A percentile compares a stretch with the other conserved stretches of the same genome.
Conservation (phyloP, 2,797 vertebrate species). For the Chaetodon trifasciatus region DNA sequence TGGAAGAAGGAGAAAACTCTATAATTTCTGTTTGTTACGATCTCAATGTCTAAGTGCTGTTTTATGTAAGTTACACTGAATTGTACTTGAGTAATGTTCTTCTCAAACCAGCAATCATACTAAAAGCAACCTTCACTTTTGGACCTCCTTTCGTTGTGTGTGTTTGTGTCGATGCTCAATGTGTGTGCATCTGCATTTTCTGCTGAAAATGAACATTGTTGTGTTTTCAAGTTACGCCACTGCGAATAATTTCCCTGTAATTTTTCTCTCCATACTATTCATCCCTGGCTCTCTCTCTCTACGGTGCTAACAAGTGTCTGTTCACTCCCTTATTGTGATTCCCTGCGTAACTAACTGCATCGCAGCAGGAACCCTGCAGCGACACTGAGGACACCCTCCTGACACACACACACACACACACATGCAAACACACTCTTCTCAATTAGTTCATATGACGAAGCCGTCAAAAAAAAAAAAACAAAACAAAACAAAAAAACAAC, state of each 20-base stretch:
- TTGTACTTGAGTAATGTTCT: neutral
- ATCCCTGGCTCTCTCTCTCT: neutral
- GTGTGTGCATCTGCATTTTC: conserved; percentile 2
- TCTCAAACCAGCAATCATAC: neutral
- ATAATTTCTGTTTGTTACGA: conserved; percentile 37
- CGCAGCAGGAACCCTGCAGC: conserved; percentile 55
- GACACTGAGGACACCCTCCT: conserved; percentile 18
- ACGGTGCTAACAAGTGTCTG: conserved; percentile 31
- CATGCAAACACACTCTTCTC: conserved; percentile 40
- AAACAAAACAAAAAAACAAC: conserved; percentile 18
- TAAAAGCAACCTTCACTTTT: conserved; percentile 6
- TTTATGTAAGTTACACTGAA: conserved; percentile 5
- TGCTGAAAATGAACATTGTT: conserved; percentile 25
- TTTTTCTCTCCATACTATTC: conserved; percentile 19
- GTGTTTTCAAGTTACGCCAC: conserved; percentile 26
- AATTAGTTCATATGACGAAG: conserved; percentile 64
- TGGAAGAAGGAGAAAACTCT: conserved; percentile 24
- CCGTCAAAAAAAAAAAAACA: conserved; percentile 20
- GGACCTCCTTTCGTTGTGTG: neutral
- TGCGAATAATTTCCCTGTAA: conserved; percentile 49
- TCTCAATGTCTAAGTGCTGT: conserved; percentile 25
- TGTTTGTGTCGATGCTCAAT: neutral
- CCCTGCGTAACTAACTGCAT: conserved; percentile 51
- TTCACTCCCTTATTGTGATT: conserved; percentile 40
- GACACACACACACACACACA: neutral